Conservation (phyloP, 2,797 vertebrate species). For the Danio tinwini region DNA sequence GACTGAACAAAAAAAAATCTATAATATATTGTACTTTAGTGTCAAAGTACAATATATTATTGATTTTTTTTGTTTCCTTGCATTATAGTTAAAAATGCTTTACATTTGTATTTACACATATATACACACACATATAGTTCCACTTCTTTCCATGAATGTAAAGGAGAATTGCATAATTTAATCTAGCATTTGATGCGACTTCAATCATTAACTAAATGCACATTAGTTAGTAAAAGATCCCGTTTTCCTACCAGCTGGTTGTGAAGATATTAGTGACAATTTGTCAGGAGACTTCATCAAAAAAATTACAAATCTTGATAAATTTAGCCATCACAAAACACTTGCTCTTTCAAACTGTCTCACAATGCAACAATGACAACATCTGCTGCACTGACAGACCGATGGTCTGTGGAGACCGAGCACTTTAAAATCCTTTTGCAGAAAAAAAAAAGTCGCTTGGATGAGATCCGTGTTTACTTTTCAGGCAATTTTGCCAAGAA, state of each 20-base stretch:
- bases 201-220: slow-evolving; percentile 1
- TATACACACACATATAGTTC: background rate
- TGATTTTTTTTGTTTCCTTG: background rate
- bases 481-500: background rate
- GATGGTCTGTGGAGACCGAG: slow-evolving; percentile 15
- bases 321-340: slow-evolving; percentile 22
- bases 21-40: too few species aligned
- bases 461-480: slow-evolving; percentile 40
- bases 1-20: too few species aligned
- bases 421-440: slow-evolving; percentile 5
- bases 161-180: background rate
- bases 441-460: slow-evolving; percentile 9
- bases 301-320: slow-evolving; percentile 19
- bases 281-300: slow-evolving; percentile 22
- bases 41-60: background rate
- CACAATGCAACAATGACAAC: slow-evolving; percentile 33
- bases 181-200: background rate
- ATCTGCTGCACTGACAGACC: slow-evolving; percentile 31
- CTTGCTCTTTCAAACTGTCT: slow-evolving; percentile 17
- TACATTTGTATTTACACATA: background rate
- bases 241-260: slow-evolving; percentile 10
- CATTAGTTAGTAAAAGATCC: slow-evolving; percentile 8
- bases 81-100: background rate
- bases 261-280: background rate
- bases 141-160: background rate